Percentiles rank a stretch among this genome's conserved stretches.
These are phyloP conservation scores for Crenuchus spilurus DNA, from an alignment of 2,797 vertebrate genomes.

Conservation along the genomic window DNA sequence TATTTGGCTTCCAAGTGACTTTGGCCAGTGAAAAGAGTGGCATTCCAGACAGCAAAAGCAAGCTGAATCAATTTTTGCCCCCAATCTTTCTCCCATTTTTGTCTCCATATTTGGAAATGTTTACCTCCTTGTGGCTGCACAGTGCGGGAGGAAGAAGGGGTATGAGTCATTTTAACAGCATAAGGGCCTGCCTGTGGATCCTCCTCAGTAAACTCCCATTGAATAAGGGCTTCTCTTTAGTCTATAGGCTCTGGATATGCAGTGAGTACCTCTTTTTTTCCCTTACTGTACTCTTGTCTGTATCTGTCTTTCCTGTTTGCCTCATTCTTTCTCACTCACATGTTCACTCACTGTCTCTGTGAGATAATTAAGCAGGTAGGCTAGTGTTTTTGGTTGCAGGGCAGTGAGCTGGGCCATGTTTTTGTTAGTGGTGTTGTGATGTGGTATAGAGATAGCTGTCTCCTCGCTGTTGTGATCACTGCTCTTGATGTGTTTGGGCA, in stretches of 20 bases:
- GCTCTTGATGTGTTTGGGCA: slow-evolving; percentile 20
- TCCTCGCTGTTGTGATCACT: not conserved
- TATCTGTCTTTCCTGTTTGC: not conserved
- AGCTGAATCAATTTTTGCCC: slow-evolving; percentile 86
- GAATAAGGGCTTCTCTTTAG: slow-evolving; percentile 61
- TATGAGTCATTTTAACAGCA: slow-evolving; percentile 86
- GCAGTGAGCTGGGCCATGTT: not conserved
- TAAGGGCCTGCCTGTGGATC: slow-evolving; percentile 68
- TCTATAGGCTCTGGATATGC: slow-evolving; percentile 56
- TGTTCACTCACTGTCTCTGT: not conserved
- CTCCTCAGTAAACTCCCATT: slow-evolving; percentile 65
- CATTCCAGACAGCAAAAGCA: slow-evolving; percentile 79
- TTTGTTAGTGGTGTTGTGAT: slow-evolving; percentile 10
- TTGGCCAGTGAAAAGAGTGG: slow-evolving; percentile 68
- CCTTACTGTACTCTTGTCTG: slow-evolving; percentile 12
- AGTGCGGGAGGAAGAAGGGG: slow-evolving; percentile 87
- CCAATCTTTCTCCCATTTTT: slow-evolving; percentile 86
- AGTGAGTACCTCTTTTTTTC: slow-evolving; percentile 74
- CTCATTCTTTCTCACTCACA: not conserved
- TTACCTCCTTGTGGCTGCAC: slow-evolving; percentile 93
- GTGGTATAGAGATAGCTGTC: slow-evolving; percentile 14
- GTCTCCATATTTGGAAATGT: slow-evolving; percentile 99
- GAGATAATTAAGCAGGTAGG: not conserved
- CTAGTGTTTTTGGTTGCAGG: not conserved
- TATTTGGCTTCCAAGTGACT: slow-evolving; percentile 72